phyloP scores from a whole-genome alignment of 2,113 vertebrate species.

The Amphiprion ocellaris region DNA sequence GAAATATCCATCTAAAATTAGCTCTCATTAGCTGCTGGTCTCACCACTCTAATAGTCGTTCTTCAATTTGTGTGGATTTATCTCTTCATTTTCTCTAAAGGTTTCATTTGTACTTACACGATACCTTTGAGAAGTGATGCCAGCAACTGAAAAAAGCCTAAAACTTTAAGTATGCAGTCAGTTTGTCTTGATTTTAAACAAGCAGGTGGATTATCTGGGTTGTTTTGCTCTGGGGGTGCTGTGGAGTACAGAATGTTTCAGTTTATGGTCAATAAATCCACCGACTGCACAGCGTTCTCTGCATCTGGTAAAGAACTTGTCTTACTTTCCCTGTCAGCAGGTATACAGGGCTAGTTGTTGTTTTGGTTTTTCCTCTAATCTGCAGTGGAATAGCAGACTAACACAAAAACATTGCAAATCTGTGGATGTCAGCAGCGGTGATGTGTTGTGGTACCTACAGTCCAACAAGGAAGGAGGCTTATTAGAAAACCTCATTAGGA shows the following conservation, averaged over 20 bases:
- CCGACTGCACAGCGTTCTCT: background rate
- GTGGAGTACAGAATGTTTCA: background rate
- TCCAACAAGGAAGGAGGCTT: constrained; percentile 23
- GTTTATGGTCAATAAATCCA: background rate
- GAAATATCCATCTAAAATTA: too few species aligned
- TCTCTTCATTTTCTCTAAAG: too few species aligned
- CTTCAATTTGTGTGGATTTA: too few species aligned
- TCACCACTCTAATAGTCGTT: too few species aligned
- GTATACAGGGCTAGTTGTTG: background rate
- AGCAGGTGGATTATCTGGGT: background rate
- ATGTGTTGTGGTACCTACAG: background rate
- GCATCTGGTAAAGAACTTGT: background rate
- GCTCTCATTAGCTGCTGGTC: too few species aligned
- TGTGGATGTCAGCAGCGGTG: constrained; percentile 1
- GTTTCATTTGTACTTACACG: too few species aligned
- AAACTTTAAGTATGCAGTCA: background rate
- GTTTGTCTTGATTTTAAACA: background rate
- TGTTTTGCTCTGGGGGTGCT: background rate
- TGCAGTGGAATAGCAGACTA: background rate
- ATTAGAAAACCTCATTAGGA: constrained; percentile 39
- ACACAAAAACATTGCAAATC: background rate
- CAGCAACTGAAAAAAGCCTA: background rate
- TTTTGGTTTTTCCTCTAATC: background rate
- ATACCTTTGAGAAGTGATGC: background rate
- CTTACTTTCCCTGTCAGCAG: background rate